Evolutionary conservation across 2,797 vertebrate genomes (phyloP), one percentile per base, ranked within the genome.

Genomic region (Spatula clypeata): DNA sequence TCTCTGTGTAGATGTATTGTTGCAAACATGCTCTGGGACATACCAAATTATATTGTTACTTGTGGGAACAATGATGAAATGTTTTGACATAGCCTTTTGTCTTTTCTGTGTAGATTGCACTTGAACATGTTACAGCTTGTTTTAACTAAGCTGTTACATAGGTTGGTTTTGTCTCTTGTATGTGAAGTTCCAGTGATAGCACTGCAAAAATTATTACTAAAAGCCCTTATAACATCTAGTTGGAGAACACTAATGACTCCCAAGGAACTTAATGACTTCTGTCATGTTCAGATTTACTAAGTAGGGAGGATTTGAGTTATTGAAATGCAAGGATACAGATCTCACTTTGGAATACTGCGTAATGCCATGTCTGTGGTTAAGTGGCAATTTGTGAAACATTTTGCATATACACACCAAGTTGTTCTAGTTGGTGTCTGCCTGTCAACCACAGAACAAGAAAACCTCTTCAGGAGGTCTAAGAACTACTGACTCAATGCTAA

Each of bases 21-120:
- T 93, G 79, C 71, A 92, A 96, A 94, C 47, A 61, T 82, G 91
- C 91, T 92, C 80, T 93, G 49, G 93, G 96, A 90, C 76, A 67
- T 86, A 67, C 4, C 4, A 3, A 86, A 94, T 94, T 91, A 79
- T 64, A 20, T 66, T 86, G 82, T 84, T 86, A 93, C 94, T 90
- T 79, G 66, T 12, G 76, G 91, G 73, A 81, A 51, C 36, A 85
- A 12, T 82, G 67, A 94, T 90, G 32, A 94, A 93, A 88, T 95
- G 64, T 88, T 93, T 96, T 94, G 55, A 76, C 9, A 1, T 31
- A 76, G 74, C 64, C 70, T 90, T 93, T 97, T 94, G 93, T 94
- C 85, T 94, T 91, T 64, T 54, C 86, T 61, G 44, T 54, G 66
- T 90, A 79, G 91, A 89, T 77, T 89, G 54, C 27, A 62, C 88